These are phyloP conservation scores for Anhinga anhinga DNA, from an alignment of 2,113 vertebrate species.

Conservation along the genomic window DNA sequence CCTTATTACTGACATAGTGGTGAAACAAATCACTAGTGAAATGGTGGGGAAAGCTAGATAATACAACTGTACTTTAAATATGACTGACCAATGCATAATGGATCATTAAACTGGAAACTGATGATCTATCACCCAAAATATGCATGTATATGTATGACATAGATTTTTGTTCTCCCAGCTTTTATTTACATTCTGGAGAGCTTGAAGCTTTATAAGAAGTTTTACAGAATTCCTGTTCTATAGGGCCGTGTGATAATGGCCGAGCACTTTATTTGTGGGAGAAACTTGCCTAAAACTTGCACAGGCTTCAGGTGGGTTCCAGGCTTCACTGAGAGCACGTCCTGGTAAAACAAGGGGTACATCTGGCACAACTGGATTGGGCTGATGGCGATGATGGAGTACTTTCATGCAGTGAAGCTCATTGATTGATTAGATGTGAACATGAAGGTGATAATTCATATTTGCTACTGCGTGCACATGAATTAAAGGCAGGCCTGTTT, in stretches of 20 bases:
- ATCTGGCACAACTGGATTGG: accelerated
- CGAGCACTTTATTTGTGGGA: not conserved
- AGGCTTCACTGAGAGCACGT: too few relatives aligned
- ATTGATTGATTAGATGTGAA: not conserved
- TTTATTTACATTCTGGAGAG: not conserved
- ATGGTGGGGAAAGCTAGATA: not conserved
- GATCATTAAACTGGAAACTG: not conserved
- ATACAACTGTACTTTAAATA: not conserved
- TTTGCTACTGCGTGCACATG: not conserved
- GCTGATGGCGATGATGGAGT: not conserved
- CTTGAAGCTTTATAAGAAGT: not conserved
- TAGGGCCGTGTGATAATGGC: too few relatives aligned
- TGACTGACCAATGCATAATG: not conserved
- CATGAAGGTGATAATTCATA: not conserved
- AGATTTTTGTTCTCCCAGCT: not conserved
- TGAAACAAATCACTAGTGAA: not conserved
- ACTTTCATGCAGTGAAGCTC: too few relatives aligned
- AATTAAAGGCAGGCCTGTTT: not conserved
- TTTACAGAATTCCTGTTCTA: not conserved
- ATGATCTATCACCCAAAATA: not conserved
- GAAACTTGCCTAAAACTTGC: not conserved
- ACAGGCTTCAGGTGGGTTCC: not conserved
- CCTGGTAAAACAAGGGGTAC: not conserved
- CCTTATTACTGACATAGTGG: not conserved
- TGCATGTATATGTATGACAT: not conserved